Conservation (phyloP, 2,888 invertebrate genomes). For the Glyphotaelius pellucidus region DNA sequence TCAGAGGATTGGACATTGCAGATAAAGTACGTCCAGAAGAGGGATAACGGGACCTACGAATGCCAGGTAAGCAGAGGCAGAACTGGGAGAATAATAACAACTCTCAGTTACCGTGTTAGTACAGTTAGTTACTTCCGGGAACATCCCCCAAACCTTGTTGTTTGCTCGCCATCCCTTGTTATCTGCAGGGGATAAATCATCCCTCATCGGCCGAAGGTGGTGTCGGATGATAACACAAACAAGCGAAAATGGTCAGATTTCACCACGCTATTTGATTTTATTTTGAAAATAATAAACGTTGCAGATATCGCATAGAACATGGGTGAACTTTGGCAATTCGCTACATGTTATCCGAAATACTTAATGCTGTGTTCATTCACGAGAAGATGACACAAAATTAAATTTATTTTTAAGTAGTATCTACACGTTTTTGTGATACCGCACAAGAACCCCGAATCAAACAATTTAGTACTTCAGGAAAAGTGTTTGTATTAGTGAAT, state of each 20-base stretch:
- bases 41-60: conserved; percentile 90
- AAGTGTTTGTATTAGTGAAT: no score
- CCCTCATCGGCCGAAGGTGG: background rate
- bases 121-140: background rate
- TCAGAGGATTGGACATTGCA: conserved; percentile 91
- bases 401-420: no score
- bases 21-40: conserved; percentile 89
- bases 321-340: no score
- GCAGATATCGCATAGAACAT: background rate
- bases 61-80: conserved; percentile 80
- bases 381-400: no score
- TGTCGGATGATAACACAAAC: background rate
- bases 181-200: background rate
- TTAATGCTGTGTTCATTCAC: no score
- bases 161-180: background rate
- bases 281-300: background rate
- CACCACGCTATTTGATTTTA: background rate
- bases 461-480: no score
- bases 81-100: background rate
- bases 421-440: no score
- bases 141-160: background rate
- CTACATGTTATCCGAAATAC: no score
- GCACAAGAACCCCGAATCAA: no score
- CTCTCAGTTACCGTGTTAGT: background rate
- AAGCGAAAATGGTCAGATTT: background rate